Conservation (phyloP, 2,797 vertebrate species). For the Toxotes lorentzi region DNA sequence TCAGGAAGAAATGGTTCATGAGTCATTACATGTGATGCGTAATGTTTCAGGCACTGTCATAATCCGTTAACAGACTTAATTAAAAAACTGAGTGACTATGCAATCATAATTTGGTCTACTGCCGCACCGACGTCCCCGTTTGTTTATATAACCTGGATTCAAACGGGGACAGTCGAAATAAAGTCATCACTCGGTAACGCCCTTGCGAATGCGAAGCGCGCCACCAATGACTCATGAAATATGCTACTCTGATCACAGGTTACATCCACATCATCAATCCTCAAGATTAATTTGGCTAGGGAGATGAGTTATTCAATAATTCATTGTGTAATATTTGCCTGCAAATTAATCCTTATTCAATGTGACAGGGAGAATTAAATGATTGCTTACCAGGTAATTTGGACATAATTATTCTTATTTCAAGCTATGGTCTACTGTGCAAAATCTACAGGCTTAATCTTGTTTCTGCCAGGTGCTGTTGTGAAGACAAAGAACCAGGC, state of each 20-base stretch:
- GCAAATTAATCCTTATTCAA: constrained; percentile 85
- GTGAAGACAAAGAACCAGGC: constrained; percentile 56
- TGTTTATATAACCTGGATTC: constrained; percentile 69
- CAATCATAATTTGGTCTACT: constrained; percentile 58
- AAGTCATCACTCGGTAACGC: constrained; percentile 73
- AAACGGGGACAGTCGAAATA: constrained; percentile 71
- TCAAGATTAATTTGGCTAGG: constrained; percentile 81
- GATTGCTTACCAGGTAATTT: constrained; percentile 84
- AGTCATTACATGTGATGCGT: constrained; percentile 64
- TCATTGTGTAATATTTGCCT: constrained; percentile 83
- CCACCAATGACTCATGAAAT: constrained; percentile 73
- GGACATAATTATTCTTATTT: constrained; percentile 82
- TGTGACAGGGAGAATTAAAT: constrained; percentile 82
- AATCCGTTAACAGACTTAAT: constrained; percentile 77
- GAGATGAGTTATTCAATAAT: constrained; percentile 85
- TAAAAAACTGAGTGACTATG: constrained; percentile 69
- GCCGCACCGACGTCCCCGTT: constrained; percentile 43
- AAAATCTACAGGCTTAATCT: constrained; percentile 46
- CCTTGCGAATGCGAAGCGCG: constrained; percentile 48
- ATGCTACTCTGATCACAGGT: constrained; percentile 74
- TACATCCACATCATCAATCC: constrained; percentile 82
- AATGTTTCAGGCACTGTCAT: constrained; percentile 66
- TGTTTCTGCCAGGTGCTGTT: constrained; percentile 68
- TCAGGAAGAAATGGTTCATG: constrained; percentile 49
- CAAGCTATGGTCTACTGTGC: constrained; percentile 52